Base-by-base conservation (phyloP, 2,888 invertebrate species). In the Cistogaster globosa region DNA sequence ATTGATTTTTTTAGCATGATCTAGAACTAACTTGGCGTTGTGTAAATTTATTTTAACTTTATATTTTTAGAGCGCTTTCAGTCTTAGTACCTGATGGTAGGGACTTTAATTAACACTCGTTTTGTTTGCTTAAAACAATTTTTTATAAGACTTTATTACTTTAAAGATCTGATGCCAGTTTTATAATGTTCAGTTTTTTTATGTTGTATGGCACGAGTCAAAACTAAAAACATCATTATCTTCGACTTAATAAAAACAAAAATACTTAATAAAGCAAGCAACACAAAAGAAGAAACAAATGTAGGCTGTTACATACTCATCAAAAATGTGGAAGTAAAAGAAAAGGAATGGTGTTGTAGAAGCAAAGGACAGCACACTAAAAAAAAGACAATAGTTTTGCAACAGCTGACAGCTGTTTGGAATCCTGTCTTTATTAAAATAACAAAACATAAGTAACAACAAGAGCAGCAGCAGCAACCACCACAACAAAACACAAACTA, bases 351-450 rank as follows among this genome's bases (percentile, higher is more conserved):
- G 8, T 53, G 36, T 45, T 38, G n/a, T 32, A 53, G 62, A 45
- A 32, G 67, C 18, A 22, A 58, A 62, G 55, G 60, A 63, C 36
- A 69, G 26, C n/a, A 53, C 51, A 53, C 38, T n/a, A 55, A 14
- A 20, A 16, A 42, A 60, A 45, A 62, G 57, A 63, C 65, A 69
- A 83, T 67, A 65, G 72, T 76, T 63, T 72, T 62, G n/a, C 76
- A 82, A 80, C 87, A 87, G 87, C 87, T 86, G 87, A 84, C 87
- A 87, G 86, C 86, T 86, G 87, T 81, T 87, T 81, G 71, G 20
- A 45, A 80, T 72, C 82, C 79, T 71, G 79, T 77, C 55, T 42
- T 48, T 60, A 32, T 51, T 60, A 22, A 69, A 79, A 71, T 42
- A 79, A 71, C 45, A 71, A 63, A 12, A 58, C 57, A 26, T 38